phyloP scores from a whole-genome alignment of 2,113 vertebrate species.

The Clinocottus analis region DNA sequence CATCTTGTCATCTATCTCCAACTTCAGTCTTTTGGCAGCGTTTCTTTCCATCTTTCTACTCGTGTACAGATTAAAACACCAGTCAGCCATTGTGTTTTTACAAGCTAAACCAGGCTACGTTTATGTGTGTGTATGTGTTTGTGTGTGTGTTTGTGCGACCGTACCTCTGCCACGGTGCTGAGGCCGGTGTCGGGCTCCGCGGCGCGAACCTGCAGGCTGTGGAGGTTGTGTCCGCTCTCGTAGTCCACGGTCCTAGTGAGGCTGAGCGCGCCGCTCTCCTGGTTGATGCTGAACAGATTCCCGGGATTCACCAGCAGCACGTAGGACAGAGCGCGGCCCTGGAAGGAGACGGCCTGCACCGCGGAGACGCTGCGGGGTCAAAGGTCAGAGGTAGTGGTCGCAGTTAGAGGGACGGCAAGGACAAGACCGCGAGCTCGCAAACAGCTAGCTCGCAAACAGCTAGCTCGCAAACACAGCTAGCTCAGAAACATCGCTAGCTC shows the following conservation, averaged over 20 bases:
- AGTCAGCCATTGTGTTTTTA: too few relatives aligned
- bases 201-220: slow-evolving; percentile 87
- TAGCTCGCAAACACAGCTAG: too few relatives aligned
- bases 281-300: slow-evolving; percentile 87
- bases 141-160: background rate
- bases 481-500: too few relatives aligned
- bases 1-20: too few relatives aligned
- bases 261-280: slow-evolving; percentile 86
- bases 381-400: too few relatives aligned
- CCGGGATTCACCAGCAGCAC: slow-evolving; percentile 86
- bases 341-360: slow-evolving; percentile 91
- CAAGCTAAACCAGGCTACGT: too few relatives aligned
- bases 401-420: too few relatives aligned
- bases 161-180: slow-evolving; percentile 88
- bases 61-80: too few relatives aligned
- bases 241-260: slow-evolving; percentile 86
- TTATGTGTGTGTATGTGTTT: background rate
- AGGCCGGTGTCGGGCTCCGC: slow-evolving; percentile 85
- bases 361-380: slow-evolving; percentile 77
- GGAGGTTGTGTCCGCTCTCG: slow-evolving; percentile 87
- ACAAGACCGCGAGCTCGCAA: too few relatives aligned
- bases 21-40: too few relatives aligned
- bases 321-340: slow-evolving; percentile 83
- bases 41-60: too few relatives aligned
- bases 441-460: too few relatives aligned